Evolutionary conservation across 2,797 vertebrate genomes (phyloP).

Genomic region (Muraenolepis orangiensis): DNA sequence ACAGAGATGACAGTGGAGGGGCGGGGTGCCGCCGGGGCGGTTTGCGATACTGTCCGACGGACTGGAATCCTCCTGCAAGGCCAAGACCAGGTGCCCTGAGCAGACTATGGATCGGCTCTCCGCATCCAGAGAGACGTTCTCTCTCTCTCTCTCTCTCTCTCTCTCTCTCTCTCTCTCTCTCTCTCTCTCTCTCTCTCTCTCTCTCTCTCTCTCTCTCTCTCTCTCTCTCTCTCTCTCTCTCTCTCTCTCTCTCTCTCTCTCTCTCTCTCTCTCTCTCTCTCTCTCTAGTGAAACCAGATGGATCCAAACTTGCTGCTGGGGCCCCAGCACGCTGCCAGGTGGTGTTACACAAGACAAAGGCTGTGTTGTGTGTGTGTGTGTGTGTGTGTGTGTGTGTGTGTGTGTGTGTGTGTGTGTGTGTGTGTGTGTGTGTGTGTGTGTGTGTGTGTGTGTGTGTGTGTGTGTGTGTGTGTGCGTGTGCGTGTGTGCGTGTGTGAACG

Average conservation of each 20-base stretch:
- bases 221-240: conserved; percentile 13
- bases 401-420: conserved; percentile 21
- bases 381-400: conserved; percentile 23
- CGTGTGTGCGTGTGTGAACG: conserved; percentile 1
- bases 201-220: conserved; percentile 12
- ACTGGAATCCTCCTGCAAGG: neutral
- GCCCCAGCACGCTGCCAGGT: conserved; percentile 25
- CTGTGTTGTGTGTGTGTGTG: conserved; percentile 29
- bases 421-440: conserved; percentile 7
- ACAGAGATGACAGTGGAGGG: neutral
- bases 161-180: conserved; percentile 11
- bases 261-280: too few species aligned
- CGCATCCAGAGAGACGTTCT: conserved; percentile 7
- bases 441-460: conserved; percentile 35
- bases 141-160: conserved; percentile 10
- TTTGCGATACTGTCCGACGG: too few species aligned
- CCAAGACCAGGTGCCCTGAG: neutral
- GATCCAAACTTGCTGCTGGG: conserved; percentile 25
- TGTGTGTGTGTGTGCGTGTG: conserved; percentile 25
- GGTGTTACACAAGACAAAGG: conserved; percentile 39
- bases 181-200: conserved; percentile 13
- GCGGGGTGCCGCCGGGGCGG: neutral
- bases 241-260: conserved; percentile 13
- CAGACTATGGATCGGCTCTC: neutral
- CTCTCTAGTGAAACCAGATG: conserved; percentile 41